Evolutionary conservation across 2,888 invertebrate species (phyloP).

Genomic region (Callyntrura sp.): DNA sequence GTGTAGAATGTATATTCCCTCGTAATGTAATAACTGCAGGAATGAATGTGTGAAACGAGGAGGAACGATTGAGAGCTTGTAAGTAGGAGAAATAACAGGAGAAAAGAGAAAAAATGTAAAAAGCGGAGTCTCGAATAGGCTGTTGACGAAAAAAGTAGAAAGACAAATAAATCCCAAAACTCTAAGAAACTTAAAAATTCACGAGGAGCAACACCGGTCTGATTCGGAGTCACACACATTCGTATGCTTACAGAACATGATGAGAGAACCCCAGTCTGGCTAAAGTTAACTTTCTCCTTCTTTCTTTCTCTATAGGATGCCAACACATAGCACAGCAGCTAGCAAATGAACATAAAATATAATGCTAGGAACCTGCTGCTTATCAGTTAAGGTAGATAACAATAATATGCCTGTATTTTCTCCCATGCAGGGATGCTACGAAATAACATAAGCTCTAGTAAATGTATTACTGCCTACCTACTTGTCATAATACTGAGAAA

Average conservation of each 20-base stretch:
- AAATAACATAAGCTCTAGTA: no score
- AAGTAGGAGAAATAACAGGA: slow-evolving; percentile 26
- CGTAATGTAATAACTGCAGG: slow-evolving; percentile 14
- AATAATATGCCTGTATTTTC: neutral
- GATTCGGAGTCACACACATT: slow-evolving; percentile 2
- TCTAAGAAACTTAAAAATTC: slow-evolving; percentile 77
- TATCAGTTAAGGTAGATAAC: neutral
- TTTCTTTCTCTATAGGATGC: neutral
- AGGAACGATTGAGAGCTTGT: slow-evolving; percentile 29
- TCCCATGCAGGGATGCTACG: neutral
- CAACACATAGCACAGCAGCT: slow-evolving; percentile 9
- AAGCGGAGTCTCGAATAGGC: neutral
- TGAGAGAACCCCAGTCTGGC: neutral
- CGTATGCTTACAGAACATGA: neutral
- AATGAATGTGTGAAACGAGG: slow-evolving; percentile 36
- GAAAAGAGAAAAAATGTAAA: slow-evolving; percentile 42
- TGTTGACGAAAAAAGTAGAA: slow-evolving; percentile 66
- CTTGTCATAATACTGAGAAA: no score
- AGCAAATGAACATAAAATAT: neutral
- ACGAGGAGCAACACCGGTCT: slow-evolving; percentile 70
- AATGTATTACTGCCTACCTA: neutral
- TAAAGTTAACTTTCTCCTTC: slow-evolving; percentile 7
- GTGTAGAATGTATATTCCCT: neutral
- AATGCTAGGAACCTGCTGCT: slow-evolving; percentile 13
- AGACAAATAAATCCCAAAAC: slow-evolving; percentile 79